Conservation (phyloP, 2,797 vertebrate genomes). For the Eidolon dupreanum region DNA sequence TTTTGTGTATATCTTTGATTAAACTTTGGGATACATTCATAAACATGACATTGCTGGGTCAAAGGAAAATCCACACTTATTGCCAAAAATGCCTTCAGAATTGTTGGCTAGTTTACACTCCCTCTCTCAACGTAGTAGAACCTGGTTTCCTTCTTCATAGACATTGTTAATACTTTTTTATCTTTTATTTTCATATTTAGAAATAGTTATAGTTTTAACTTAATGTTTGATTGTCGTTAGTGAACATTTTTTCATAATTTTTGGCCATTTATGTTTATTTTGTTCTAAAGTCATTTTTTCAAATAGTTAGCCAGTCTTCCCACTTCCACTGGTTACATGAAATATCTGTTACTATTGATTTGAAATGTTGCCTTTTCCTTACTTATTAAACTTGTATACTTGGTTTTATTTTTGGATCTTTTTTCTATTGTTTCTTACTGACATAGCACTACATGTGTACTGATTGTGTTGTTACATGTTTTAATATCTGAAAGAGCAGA, state of each 20-base stretch:
- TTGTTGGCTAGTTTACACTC: neutral
- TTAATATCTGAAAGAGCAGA: constrained; percentile 12
- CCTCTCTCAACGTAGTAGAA: neutral
- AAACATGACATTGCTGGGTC: neutral
- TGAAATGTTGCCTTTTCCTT: neutral
- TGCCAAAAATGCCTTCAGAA: neutral
- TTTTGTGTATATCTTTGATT: neutral
- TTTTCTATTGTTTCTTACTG: neutral
- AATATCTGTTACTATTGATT: neutral
- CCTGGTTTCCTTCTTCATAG: neutral
- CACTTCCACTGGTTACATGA: neutral
- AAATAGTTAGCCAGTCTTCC: neutral
- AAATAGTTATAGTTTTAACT: neutral
- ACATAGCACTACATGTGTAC: neutral
- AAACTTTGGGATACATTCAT: neutral
- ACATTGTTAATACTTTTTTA: neutral
- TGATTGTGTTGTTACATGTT: neutral
- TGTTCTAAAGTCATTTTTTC: neutral
- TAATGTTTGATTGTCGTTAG: neutral
- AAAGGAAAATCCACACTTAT: neutral
- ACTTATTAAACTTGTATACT: neutral
- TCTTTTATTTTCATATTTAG: neutral
- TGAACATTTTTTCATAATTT: neutral
- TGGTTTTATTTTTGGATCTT: neutral
- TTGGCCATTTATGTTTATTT: constrained; percentile 3